Conservation (phyloP, 2,888 invertebrate species). For the Scaptomyza cyrtandrae region DNA sequence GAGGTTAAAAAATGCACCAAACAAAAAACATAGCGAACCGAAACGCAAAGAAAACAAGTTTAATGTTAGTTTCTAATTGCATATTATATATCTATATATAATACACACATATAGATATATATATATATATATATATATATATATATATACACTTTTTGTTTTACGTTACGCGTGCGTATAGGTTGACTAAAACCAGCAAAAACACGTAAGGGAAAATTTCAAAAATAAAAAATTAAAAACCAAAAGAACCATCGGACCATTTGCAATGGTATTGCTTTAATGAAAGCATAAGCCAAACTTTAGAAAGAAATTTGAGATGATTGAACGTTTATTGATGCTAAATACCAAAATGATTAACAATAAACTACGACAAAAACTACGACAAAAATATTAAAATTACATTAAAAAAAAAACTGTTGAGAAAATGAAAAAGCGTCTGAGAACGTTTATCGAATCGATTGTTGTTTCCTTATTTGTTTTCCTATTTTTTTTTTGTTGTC, state of each 20-base stretch:
- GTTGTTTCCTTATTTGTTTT: constrained; percentile 18
- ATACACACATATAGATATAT: constrained; percentile 52
- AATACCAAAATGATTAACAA: constrained; percentile 39
- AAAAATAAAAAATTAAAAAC: constrained; percentile 22
- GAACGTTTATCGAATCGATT: constrained; percentile 37
- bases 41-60: constrained; percentile 55
- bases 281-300: constrained; percentile 24
- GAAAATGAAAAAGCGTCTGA: constrained; percentile 16
- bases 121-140: constrained; percentile 45
- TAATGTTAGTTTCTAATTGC: constrained; percentile 74
- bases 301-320: constrained; percentile 35
- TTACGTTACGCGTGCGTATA: constrained; percentile 63
- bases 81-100: constrained; percentile 55
- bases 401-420: constrained; percentile 18
- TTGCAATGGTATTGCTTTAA: constrained; percentile 28
- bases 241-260: constrained; percentile 44
- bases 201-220: constrained; percentile 34
- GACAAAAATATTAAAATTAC: not conserved
- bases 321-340: constrained; percentile 44
- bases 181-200: constrained; percentile 54
- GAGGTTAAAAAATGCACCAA: constrained; percentile 63
- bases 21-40: constrained; percentile 41
- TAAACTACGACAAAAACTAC: constrained; percentile 11
- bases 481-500: constrained; percentile 4
- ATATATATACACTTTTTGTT: constrained; percentile 45